Evolutionary conservation across 2,888 invertebrate species (phyloP).

Genomic region (Drosophila lutescens): DNA sequence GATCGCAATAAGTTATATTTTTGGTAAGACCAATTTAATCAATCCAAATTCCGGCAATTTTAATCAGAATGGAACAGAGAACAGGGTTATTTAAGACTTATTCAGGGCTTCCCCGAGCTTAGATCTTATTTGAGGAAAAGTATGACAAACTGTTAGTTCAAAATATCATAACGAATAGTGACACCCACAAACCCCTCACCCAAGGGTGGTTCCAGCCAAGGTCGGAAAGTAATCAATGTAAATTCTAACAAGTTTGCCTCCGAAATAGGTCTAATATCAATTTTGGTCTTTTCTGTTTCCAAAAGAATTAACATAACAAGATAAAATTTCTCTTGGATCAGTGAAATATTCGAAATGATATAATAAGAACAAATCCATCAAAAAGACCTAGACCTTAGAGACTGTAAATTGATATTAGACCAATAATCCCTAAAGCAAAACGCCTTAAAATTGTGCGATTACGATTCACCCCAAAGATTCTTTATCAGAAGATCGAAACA

Average conservation of each 20-base stretch:
- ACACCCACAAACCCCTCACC: conserved; percentile 23
- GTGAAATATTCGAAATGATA: conserved; percentile 16
- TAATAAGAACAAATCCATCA: conserved; percentile 7
- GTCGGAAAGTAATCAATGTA: conserved; percentile 20
- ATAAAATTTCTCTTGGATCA: neutral
- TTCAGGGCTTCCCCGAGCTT: conserved; percentile 26
- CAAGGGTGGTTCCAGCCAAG: conserved; percentile 4
- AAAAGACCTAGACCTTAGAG: conserved; percentile 21
- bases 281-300: neutral
- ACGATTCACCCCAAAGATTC: conserved; percentile 11
- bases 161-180: conserved; percentile 60
- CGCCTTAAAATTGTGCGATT: conserved; percentile 9
- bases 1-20: neutral
- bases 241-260: conserved; percentile 12
- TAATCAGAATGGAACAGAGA: neutral
- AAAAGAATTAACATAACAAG: neutral
- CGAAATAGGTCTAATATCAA: conserved; percentile 11
- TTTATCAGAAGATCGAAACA: conserved; percentile 2
- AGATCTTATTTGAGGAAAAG: conserved; percentile 37
- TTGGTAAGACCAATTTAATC: conserved; percentile 6
- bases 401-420: conserved; percentile 25
- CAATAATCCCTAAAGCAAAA: neutral
- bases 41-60: conserved; percentile 2
- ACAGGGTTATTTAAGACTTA: conserved; percentile 4
- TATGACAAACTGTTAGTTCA: conserved; percentile 72